phyloP scores from a whole-genome alignment of 1,140 invertebrate genomes.

The Eupristina koningsbergeri region DNA sequence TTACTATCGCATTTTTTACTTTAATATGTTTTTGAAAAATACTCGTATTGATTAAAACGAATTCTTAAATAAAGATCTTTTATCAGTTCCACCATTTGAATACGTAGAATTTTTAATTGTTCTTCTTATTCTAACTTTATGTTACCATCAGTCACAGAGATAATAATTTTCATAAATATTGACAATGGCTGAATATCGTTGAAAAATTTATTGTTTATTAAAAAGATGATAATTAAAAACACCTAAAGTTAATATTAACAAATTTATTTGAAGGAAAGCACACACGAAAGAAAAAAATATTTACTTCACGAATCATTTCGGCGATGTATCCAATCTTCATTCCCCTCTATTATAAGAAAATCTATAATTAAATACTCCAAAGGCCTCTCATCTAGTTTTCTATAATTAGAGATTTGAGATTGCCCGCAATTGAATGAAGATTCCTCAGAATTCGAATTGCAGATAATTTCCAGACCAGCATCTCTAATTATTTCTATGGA shows the following conservation, averaged over 20 bases:
- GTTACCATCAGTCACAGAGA: too few relatives aligned
- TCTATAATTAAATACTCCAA: slow-evolving; percentile 14
- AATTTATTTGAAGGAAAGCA: neutral
- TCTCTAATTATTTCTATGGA: neutral
- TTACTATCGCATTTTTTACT: too few relatives aligned
- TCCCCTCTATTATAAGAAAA: slow-evolving; percentile 21
- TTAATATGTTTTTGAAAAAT: too few relatives aligned
- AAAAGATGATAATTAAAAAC: neutral
- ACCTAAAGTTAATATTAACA: neutral
- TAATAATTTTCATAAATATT: too few relatives aligned
- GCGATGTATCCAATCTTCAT: slow-evolving; percentile 20
- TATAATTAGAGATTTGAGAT: slow-evolving; percentile 40
- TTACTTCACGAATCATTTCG: neutral
- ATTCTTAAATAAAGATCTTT: too few relatives aligned
- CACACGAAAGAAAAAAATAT: neutral
- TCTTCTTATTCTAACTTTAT: too few relatives aligned
- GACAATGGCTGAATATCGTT: too few relatives aligned
- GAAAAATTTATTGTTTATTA: too few relatives aligned
- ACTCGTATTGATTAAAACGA: too few relatives aligned
- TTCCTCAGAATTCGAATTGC: slow-evolving; percentile 27
- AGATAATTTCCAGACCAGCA: neutral
- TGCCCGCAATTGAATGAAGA: slow-evolving; percentile 40
- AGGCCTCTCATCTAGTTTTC: slow-evolving; percentile 1
- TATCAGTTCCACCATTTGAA: too few relatives aligned
- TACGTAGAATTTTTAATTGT: too few relatives aligned